Evolutionary conservation across 1,140 invertebrate genomes (phyloP).

Genomic region (Drosophila hydei): DNA sequence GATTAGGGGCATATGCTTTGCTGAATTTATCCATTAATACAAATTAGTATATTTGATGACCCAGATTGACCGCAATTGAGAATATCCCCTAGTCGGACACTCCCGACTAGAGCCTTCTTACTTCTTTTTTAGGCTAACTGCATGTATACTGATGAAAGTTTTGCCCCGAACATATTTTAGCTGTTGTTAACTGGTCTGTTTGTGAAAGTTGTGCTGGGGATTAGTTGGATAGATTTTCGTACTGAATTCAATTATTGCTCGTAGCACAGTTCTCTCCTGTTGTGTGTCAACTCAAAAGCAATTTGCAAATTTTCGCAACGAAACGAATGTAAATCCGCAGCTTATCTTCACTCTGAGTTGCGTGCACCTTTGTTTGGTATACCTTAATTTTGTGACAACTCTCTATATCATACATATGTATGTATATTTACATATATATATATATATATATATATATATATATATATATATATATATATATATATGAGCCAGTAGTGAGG

Average conservation of each 20-base stretch:
- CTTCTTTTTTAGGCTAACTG: constrained; percentile 4
- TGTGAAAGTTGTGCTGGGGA: constrained; percentile 55
- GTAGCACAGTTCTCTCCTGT: constrained; percentile 7
- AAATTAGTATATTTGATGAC: no score
- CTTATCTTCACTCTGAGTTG: constrained; percentile 28
- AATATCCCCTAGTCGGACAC: no score
- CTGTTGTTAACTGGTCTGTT: constrained; percentile 24
- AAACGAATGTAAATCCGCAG: constrained; percentile 28
- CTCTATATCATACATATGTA: no score
- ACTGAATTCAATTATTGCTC: constrained; percentile 70
- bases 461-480: no score
- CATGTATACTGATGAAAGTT: constrained; percentile 21
- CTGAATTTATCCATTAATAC: no score
- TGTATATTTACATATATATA: no score
- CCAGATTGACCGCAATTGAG: no score
- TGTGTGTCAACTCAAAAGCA: constrained; percentile 36
- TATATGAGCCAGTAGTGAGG: no score
- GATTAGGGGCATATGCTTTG: no score
- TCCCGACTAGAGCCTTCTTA: background rate
- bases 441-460: no score
- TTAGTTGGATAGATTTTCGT: constrained; percentile 45
- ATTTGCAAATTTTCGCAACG: constrained; percentile 38
- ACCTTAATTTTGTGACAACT: background rate
- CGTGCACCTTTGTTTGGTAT: background rate
- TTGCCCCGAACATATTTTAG: constrained; percentile 28